Percentiles rank a stretch among this genome's conserved stretches.
phyloP scores from a whole-genome alignment of 2,113 vertebrate genomes.

The Hydrochoerus hydrochaeris region DNA sequence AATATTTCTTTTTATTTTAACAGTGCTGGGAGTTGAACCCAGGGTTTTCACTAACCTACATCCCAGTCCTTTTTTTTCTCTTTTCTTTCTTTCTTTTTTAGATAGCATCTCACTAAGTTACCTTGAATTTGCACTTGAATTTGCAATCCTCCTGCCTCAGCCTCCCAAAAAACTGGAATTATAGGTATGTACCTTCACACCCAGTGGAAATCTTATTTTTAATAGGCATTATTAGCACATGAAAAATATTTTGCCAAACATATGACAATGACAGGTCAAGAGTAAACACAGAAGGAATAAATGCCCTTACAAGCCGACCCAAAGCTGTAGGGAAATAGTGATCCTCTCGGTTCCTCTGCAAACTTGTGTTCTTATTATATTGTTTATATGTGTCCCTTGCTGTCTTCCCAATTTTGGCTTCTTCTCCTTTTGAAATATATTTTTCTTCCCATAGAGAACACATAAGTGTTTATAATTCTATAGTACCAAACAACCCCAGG shows the following conservation, averaged over 20 bases:
- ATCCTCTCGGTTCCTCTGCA: background rate
- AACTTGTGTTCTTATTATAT: conserved; percentile 38
- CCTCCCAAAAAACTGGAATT: background rate
- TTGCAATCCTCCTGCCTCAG: background rate
- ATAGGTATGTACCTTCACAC: background rate
- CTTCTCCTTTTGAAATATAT: conserved; percentile 48
- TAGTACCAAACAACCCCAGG: conserved; percentile 48
- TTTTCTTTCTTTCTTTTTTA: background rate
- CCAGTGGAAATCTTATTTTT: background rate
- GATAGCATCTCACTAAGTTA: background rate
- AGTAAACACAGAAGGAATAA: background rate
- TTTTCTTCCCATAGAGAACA: conserved; percentile 35
- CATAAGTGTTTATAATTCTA: background rate
- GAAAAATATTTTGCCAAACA: conserved; percentile 41
- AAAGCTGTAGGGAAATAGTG: background rate
- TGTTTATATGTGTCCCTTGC: conserved; percentile 1
- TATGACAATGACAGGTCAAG: background rate
- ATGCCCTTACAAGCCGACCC: background rate
- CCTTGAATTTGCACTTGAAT: background rate
- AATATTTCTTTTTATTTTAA: background rate
- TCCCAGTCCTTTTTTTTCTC: background rate
- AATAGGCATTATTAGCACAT: background rate
- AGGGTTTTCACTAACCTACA: background rate
- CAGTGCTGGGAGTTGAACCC: background rate
- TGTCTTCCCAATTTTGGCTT: conserved; percentile 36